Evolutionary conservation across 1,140 invertebrate genomes (phyloP).

Genomic region (Lepidotrigona ventralis): DNA sequence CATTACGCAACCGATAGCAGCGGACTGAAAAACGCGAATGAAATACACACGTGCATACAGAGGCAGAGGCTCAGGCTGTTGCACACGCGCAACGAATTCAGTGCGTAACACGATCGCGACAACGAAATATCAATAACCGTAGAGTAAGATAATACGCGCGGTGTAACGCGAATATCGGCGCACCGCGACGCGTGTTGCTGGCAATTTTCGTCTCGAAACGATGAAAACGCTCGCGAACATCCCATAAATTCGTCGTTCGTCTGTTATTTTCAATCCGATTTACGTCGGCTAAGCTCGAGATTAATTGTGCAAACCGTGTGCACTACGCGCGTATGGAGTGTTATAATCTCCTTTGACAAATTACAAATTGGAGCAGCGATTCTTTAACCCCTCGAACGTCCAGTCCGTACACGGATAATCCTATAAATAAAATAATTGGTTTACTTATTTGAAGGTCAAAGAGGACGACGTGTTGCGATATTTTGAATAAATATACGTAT

Average conservation of each 20-base stretch:
- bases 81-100: constrained; percentile 31
- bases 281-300: not conserved
- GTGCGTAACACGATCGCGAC: constrained; percentile 20
- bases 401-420: too few relatives aligned
- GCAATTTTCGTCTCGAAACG: constrained; percentile 20
- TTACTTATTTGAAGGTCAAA: too few relatives aligned
- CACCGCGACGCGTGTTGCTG: constrained; percentile 18
- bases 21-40: not conserved
- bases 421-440: too few relatives aligned
- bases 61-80: too few relatives aligned
- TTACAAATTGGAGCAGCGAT: too few relatives aligned
- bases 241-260: not conserved
- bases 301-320: constrained; percentile 4
- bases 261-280: not conserved
- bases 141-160: constrained; percentile 40
- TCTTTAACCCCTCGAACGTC: too few relatives aligned
- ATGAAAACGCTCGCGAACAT: not conserved
- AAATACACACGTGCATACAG: not conserved
- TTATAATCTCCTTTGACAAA: too few relatives aligned
- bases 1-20: not conserved
- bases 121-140: constrained; percentile 48
- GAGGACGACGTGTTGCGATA: too few relatives aligned
- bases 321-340: too few relatives aligned
- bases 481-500: too few relatives aligned
- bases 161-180: constrained; percentile 43